phyloP scores from a whole-genome alignment of 2,888 invertebrate genomes.

The Catocala nupta region DNA sequence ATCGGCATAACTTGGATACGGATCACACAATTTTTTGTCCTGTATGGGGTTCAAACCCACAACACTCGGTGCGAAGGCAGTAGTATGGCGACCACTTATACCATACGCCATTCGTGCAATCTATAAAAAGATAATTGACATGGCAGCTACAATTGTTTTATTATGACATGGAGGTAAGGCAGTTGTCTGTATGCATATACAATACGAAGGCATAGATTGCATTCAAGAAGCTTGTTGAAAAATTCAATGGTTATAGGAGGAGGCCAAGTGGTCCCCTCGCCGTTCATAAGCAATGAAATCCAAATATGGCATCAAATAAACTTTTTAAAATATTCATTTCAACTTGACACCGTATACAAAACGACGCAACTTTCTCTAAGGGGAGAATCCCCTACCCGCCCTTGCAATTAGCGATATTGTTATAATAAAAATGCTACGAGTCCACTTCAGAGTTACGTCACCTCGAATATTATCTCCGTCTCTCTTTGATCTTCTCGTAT shows the following conservation, averaged over 20 bases:
- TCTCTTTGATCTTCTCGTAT: slow-evolving; percentile 47
- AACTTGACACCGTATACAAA: slow-evolving; percentile 21
- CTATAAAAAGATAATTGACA: no score
- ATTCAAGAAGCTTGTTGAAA: no score
- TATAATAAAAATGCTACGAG: slow-evolving; percentile 44
- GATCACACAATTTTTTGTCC: no score
- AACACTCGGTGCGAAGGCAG: no score
- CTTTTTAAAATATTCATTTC: slow-evolving; percentile 16
- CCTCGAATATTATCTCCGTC: slow-evolving; percentile 32
- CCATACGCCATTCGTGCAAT: no score
- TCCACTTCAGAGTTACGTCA: slow-evolving; percentile 39
- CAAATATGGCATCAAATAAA: slow-evolving; percentile 12
- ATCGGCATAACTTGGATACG: no score
- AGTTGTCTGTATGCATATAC: no score
- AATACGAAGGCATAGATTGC: no score
- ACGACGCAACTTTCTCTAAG: slow-evolving; percentile 16
- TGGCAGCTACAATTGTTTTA: no score
- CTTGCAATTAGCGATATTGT: slow-evolving; percentile 50
- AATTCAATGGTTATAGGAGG: background rate
- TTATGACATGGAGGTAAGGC: no score
- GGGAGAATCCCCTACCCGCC: slow-evolving; percentile 16
- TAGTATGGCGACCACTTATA: no score
- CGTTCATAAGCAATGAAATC: slow-evolving; percentile 9
- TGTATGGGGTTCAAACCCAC: no score
- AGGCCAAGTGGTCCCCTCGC: background rate